Conservation (phyloP, 2,113 vertebrate species). For the Vanacampus margaritifer region DNA sequence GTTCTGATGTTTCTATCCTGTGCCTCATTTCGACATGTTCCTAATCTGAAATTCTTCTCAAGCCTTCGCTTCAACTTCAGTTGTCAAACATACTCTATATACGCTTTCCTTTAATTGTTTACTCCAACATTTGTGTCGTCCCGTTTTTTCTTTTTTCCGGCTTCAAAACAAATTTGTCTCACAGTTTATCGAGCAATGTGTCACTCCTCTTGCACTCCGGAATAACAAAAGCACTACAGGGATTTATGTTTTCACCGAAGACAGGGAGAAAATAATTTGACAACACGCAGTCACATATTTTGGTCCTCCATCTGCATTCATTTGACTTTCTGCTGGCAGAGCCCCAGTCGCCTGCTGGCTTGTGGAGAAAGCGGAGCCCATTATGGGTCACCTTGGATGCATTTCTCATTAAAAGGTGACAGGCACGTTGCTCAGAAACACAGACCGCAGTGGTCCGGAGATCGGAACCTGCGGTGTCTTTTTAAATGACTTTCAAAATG, state of each 20-base stretch:
- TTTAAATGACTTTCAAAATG: conserved; percentile 49
- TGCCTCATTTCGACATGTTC: conserved; percentile 3
- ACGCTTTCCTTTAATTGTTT: conserved; percentile 4
- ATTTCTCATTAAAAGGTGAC: conserved; percentile 66
- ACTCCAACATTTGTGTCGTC: conserved; percentile 10
- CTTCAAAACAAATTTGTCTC: conserved; percentile 44
- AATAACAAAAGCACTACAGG: conserved; percentile 42
- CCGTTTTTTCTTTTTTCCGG: conserved; percentile 17
- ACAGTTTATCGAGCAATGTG: conserved; percentile 37
- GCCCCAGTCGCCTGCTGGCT: conserved; percentile 52
- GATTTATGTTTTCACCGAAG: conserved; percentile 46
- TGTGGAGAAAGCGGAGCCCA: conserved; percentile 41
- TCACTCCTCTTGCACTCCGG: conserved; percentile 32
- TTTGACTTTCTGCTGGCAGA: conserved; percentile 63
- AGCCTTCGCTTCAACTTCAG: conserved; percentile 7
- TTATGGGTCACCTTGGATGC: conserved; percentile 69
- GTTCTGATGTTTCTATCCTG: conserved; percentile 29
- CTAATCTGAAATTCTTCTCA: background rate
- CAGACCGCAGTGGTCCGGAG: conserved; percentile 44
- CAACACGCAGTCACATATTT: conserved; percentile 56
- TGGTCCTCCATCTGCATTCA: conserved; percentile 67
- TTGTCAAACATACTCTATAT: conserved; percentile 5
- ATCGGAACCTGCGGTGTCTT: conserved; percentile 51
- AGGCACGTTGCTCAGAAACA: conserved; percentile 55
- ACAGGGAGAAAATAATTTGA: conserved; percentile 46